Percentiles rank a stretch among this genome's conserved stretches.
phyloP scores from a whole-genome alignment of 2,113 vertebrate genomes.

The Myotis lucifugus region DNA sequence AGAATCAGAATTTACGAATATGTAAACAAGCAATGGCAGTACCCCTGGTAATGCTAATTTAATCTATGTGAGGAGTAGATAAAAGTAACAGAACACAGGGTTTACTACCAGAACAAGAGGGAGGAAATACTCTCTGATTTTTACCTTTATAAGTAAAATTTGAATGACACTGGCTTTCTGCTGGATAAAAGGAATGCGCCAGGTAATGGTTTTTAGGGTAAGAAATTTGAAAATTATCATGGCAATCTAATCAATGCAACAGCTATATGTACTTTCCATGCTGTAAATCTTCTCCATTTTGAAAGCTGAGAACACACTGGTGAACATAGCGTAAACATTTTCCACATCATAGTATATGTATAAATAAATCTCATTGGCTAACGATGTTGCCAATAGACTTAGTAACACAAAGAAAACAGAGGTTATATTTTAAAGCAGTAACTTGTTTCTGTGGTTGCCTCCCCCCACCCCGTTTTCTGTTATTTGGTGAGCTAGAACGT shows the following conservation, averaged over 20 bases:
- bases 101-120: background rate
- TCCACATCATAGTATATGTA: background rate
- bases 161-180: background rate
- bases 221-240: conserved; percentile 19
- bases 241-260: background rate
- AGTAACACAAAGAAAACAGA: background rate
- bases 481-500: background rate
- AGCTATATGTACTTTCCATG: background rate
- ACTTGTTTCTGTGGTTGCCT: background rate
- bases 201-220: background rate
- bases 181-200: background rate
- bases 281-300: conserved; percentile 19
- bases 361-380: background rate
- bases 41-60: background rate
- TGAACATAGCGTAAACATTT: background rate
- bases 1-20: conserved; percentile 46
- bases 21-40: background rate
- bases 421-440: conserved; percentile 13
- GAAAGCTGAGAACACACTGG: background rate
- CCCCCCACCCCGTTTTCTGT: background rate
- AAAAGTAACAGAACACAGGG: background rate
- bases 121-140: background rate
- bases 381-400: background rate
- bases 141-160: conserved; percentile 31
- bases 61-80: background rate